Evolutionary conservation across 2,113 vertebrate species (phyloP), one percentile per base, ranked within the genome.

Genomic region (Pelecanus crispus): DNA sequence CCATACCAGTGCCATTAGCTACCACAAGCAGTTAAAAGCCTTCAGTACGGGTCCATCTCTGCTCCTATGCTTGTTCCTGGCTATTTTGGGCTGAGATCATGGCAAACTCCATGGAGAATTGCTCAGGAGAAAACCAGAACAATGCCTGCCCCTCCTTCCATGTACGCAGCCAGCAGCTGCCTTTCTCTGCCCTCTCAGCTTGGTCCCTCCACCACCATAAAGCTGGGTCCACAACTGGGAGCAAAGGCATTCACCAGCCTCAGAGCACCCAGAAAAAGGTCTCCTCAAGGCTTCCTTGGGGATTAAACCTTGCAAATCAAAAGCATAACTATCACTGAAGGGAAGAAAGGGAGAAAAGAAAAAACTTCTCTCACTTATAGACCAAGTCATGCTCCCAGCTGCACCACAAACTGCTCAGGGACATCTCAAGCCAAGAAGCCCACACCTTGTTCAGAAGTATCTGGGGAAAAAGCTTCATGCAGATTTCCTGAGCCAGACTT

Each of bases 161-260:
- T 0, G 1, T 10, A 36, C 1, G 0, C 34, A 62, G 36, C 47
- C n/a, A 31, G 47, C 14, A 59, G 22, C 28, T 74, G 17, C 61
- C 59, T 86, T 53, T 40, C 24, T 21, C 38, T 34, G 13, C n/a
- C 29, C 20, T 63, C 67, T 40, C 45, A 59, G 44, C 34, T 67
- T 24, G 16, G 25, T 45, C 19, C 13, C 20, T 58, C 55, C 16
- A 55, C 16, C 42, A 74, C 49, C 36, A 56, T 4, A 12, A 80
- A 85, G 31, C 15, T 5, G 2, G 31, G 40, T 32, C 17, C 66
- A 53, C 17, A 61, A 6, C 53, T 29, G 32, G 11, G 19, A 56
- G 40, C 5, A 61, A 63, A 81, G 42, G 19, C 53, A 61, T 67
- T 66, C 4, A 0, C 13, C 68, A 62, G 19, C 42, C 47, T 80